A percentile compares a stretch with the other conserved stretches of the same genome.
Evolutionary conservation across 1,140 invertebrate species (phyloP).

Genomic region (Limonius californicus): DNA sequence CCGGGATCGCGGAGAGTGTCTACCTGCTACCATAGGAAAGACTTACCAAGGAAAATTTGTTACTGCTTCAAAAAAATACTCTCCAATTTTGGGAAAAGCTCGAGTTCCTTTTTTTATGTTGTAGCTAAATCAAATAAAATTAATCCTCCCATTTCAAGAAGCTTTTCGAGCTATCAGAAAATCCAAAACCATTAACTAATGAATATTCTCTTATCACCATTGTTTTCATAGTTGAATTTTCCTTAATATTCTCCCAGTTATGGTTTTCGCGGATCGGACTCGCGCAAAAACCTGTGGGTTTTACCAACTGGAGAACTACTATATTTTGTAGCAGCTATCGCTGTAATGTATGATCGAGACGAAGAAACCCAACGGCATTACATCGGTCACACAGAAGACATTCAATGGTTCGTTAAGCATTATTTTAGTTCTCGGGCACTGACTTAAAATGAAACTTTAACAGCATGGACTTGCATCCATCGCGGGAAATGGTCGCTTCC

Average conservation of each 20-base stretch:
- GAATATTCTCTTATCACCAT: too few relatives aligned
- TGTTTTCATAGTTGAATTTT: too few relatives aligned
- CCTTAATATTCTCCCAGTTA: conserved; percentile 56
- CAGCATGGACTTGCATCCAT: conserved; percentile 87
- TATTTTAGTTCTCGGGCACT: not conserved
- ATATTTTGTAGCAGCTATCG: conserved; percentile 90
- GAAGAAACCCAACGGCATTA: conserved; percentile 91
- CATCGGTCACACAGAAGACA: conserved; percentile 90
- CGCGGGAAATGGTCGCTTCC: conserved; percentile 83
- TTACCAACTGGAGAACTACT: conserved; percentile 87
- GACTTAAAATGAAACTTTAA: conserved; percentile 22
- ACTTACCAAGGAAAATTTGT: too few relatives aligned
- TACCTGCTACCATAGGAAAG: too few relatives aligned
- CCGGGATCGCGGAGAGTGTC: too few relatives aligned
- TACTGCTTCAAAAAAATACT: too few relatives aligned
- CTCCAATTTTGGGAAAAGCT: too few relatives aligned
- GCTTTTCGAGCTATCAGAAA: too few relatives aligned
- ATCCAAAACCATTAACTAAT: too few relatives aligned
- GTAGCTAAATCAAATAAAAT: too few relatives aligned
- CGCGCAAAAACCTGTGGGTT: conserved; percentile 83
- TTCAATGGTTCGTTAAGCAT: conserved; percentile 60
- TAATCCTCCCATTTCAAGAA: too few relatives aligned
- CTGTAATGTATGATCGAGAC: conserved; percentile 85
- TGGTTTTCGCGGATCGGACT: conserved; percentile 88
- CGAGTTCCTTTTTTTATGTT: too few relatives aligned